Conservation (phyloP, 2,797 vertebrate species). For the Macrochelys suwanniensis region DNA sequence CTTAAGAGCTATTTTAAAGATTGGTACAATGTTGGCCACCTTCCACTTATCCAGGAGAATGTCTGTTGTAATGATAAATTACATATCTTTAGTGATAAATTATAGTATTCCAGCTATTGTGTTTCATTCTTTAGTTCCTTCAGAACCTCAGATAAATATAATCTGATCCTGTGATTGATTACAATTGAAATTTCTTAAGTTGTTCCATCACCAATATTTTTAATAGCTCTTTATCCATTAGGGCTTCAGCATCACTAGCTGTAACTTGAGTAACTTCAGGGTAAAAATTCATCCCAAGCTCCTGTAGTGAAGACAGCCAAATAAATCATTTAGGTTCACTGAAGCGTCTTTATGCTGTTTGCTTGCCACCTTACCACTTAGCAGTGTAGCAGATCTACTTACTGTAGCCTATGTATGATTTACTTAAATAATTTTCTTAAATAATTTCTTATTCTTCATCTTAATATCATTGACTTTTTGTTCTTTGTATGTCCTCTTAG, state of each 20-base stretch:
- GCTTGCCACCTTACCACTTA: conserved; percentile 11
- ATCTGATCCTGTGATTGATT: conserved; percentile 41
- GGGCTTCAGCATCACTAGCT: background rate
- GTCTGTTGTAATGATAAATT: conserved; percentile 68
- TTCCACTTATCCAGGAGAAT: conserved; percentile 46
- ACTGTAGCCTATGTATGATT: background rate
- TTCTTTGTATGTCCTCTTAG: conserved; percentile 1
- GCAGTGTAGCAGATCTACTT: background rate
- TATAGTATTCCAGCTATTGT: conserved; percentile 29
- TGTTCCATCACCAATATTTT: conserved; percentile 26
- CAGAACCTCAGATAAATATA: background rate
- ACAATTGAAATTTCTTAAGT: conserved; percentile 27
- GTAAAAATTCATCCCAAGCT: conserved; percentile 7
- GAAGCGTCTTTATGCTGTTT: conserved; percentile 3
- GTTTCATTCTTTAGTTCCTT: conserved; percentile 48
- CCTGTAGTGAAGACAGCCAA: background rate
- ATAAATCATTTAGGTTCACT: conserved; percentile 30
- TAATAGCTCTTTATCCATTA: conserved; percentile 32
- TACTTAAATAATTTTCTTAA: background rate
- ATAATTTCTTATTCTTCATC: background rate
- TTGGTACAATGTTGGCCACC: conserved; percentile 25
- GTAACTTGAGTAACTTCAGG: conserved; percentile 6
- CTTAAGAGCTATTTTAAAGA: conserved; percentile 60
- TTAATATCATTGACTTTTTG: background rate
- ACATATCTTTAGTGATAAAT: conserved; percentile 55